Base-by-base conservation (phyloP, 1,140 invertebrate species). In the Aphis craccivora region DNA sequence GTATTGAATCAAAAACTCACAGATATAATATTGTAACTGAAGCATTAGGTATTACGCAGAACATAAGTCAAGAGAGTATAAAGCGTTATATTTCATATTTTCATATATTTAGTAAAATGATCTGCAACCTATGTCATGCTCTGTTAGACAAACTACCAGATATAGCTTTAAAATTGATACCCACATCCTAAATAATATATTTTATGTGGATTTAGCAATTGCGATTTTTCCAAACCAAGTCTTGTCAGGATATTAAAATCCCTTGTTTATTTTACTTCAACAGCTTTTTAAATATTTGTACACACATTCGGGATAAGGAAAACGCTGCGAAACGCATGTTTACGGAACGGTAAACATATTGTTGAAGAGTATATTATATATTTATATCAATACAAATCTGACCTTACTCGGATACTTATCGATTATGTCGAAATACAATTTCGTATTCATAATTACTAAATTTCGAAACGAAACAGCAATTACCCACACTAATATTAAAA, bases 361-460 rank as follows among this genome's bases (percentile, higher is more conserved):
- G 25, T 90, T 43, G 35, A 90, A 90, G 88, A 89, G 20, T 40
- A 86, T 86, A 86, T 76, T n/a, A 90, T 40, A 40, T 1, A 40
- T 40, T 40, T 40, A 40, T 67, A 90, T 67, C 53, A 90, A 90
- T 90, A 90, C 37, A 67, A 90, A 90, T 43, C 30, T 90, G 89
- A 90, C 89, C 89, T 60, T 67, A 90, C 37, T 43, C 25, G 53
- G 25, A n/a, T 67, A 60, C 25, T 90, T 67, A 67, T 90, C 37
- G 89, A 90, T 90, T 90, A 90, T 90, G 35, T 67, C 37, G 53
- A 90, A 90, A 90, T 43, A 20, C 11, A 90, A 67, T 67, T 67
- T 30, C 53, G 5, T n/a, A 43, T 90, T 90, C 48, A 55, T 89
- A 55, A 89, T 89, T 55, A 55, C 7, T 55, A 48, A 14, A 45